phyloP scores from a whole-genome alignment of 2,113 vertebrate species.

The Hypanus sabinus region DNA sequence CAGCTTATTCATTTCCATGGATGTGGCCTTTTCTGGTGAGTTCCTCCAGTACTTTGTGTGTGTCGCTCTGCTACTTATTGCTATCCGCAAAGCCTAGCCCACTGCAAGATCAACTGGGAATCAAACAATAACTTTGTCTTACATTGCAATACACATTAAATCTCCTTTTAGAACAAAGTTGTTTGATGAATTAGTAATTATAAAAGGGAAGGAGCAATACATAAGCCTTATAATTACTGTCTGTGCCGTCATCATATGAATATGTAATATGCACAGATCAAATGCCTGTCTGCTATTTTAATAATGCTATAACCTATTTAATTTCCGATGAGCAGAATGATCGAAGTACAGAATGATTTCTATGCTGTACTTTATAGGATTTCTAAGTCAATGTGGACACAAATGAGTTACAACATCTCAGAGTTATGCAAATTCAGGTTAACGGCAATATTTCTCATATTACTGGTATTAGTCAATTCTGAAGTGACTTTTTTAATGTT shows the following conservation, averaged over 20 bases:
- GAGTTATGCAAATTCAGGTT: background rate
- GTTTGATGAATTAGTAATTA: background rate
- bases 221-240: background rate
- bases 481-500: background rate
- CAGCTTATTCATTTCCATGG: too few relatives aligned
- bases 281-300: background rate
- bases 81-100: too few relatives aligned
- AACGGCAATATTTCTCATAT: background rate
- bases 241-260: background rate
- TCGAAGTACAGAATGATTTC: background rate
- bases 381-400: background rate
- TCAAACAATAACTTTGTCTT: background rate
- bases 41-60: too few relatives aligned
- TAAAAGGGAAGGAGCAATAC: background rate
- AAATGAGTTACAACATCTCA: background rate
- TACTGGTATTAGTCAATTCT: background rate
- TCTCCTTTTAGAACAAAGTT: background rate
- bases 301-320: background rate
- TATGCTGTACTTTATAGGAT: background rate
- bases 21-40: too few relatives aligned
- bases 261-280: background rate
- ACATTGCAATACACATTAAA: background rate
- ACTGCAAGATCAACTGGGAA: background rate
- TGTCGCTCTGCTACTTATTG: too few relatives aligned
- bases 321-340: background rate